phyloP scores from a whole-genome alignment of 1,140 invertebrate genomes.

The Galendromus occidentalis region DNA sequence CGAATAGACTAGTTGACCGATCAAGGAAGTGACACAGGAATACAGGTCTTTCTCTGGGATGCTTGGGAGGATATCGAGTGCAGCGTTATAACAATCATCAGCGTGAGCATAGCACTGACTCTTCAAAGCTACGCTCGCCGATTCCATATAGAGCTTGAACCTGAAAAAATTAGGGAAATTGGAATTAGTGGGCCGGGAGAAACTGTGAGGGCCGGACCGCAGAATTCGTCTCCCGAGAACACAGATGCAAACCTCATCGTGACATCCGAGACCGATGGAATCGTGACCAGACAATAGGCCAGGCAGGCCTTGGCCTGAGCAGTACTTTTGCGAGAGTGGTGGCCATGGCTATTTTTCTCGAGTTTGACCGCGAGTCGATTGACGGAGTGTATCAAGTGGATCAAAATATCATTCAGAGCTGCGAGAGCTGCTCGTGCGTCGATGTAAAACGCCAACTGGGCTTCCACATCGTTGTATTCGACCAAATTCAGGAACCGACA shows the following conservation, averaged over 20 bases:
- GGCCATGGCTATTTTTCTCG: not conserved
- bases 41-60: not conserved
- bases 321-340: not conserved
- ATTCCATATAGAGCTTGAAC: slow-evolving; percentile 3
- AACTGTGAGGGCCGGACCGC: too few relatives aligned
- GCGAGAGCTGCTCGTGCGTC: not conserved
- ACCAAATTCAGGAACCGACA: slow-evolving; percentile 55
- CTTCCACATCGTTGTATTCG: not conserved
- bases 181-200: too few relatives aligned
- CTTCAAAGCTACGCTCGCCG: not conserved
- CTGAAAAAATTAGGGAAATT: too few relatives aligned
- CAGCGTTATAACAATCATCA: not conserved
- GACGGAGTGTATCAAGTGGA: not conserved
- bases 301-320: not conserved
- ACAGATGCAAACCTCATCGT: not conserved
- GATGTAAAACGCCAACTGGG: not conserved
- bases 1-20: not conserved
- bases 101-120: not conserved
- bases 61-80: not conserved
- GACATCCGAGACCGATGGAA: not conserved
- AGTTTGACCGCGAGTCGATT: not conserved
- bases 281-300: not conserved
- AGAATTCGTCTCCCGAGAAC: too few relatives aligned
- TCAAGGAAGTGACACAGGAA: not conserved
- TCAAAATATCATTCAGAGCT: not conserved